Evolutionary conservation across 2,113 vertebrate genomes (phyloP).

Genomic region (Alectura lathami): DNA sequence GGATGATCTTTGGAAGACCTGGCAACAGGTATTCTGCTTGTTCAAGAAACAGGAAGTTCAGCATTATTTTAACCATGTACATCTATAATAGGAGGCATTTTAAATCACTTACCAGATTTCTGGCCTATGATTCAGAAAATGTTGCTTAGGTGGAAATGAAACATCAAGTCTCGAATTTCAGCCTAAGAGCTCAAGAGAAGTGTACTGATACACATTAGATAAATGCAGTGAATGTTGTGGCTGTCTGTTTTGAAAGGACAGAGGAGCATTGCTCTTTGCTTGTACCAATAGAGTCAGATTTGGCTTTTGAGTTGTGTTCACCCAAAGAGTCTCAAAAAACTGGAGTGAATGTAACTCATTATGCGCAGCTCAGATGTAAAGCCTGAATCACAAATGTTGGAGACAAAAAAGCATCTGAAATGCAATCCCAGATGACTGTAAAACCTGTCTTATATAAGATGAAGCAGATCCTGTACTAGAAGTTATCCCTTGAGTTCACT

Average conservation of each 20-base stretch:
- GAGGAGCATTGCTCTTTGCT: background rate
- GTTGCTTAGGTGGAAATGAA: background rate
- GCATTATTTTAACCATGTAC: background rate
- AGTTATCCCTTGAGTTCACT: background rate
- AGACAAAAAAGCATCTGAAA: background rate
- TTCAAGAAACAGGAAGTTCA: background rate
- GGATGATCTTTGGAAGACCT: background rate
- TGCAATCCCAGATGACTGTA: background rate
- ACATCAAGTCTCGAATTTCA: background rate
- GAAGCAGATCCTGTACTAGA: background rate
- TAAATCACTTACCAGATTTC: background rate
- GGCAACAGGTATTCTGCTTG: background rate
- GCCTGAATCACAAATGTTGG: background rate
- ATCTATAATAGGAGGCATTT: background rate
- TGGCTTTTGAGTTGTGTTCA: background rate
- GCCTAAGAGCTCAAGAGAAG: background rate
- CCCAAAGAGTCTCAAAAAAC: background rate
- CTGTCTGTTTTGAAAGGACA: background rate
- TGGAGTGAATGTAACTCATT: background rate
- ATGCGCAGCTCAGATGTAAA: background rate
- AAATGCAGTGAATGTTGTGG: background rate
- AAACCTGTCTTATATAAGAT: background rate
- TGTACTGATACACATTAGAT: background rate
- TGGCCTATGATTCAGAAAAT: background rate
- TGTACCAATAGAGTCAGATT: background rate